A percentile compares a stretch with the other conserved stretches of the same genome.
Evolutionary conservation across 2,888 invertebrate genomes (phyloP).

Genomic region (Rotaria macrura): DNA sequence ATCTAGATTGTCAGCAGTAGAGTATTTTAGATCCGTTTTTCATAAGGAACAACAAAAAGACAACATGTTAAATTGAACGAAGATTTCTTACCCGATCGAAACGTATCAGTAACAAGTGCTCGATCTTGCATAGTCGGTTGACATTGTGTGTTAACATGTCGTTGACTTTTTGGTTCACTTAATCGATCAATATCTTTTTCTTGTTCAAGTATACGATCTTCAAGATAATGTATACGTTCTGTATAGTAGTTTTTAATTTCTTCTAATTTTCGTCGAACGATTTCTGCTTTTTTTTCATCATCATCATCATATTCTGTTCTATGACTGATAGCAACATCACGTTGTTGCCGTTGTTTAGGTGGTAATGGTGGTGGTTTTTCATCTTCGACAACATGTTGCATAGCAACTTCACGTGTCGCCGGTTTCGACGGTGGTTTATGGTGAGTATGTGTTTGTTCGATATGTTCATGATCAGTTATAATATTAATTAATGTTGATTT

Average conservation of each 20-base stretch:
- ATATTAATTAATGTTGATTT: slow-evolving; percentile 8
- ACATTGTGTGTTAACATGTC: slow-evolving; percentile 19
- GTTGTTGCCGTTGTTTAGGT: not conserved
- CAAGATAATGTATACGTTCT: slow-evolving; percentile 15
- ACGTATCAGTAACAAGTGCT: slow-evolving; percentile 1
- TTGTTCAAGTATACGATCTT: slow-evolving; percentile 4
- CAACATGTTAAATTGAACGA: too few species aligned
- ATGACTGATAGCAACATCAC: slow-evolving; percentile 33
- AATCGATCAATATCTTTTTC: slow-evolving; percentile 12
- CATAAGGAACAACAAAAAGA: too few species aligned
- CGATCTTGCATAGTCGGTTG: not conserved
- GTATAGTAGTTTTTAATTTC: slow-evolving; percentile 26
- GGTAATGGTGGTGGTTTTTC: slow-evolving; percentile 11
- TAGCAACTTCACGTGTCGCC: slow-evolving; percentile 27
- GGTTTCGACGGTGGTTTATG: slow-evolving; percentile 15
- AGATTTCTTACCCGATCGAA: not conserved
- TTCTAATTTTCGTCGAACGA: slow-evolving; percentile 25
- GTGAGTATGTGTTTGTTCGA: slow-evolving; percentile 21
- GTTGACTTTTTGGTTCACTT: not conserved
- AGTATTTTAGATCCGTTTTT: too few species aligned
- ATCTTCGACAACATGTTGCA: slow-evolving; percentile 32
- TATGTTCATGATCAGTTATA: slow-evolving; percentile 22
- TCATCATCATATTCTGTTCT: slow-evolving; percentile 24
- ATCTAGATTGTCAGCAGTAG: too few species aligned
- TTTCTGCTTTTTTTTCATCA: slow-evolving; percentile 21